Conservation (phyloP, 2,888 invertebrate genomes). For the Latrodectus hesperus region DNA sequence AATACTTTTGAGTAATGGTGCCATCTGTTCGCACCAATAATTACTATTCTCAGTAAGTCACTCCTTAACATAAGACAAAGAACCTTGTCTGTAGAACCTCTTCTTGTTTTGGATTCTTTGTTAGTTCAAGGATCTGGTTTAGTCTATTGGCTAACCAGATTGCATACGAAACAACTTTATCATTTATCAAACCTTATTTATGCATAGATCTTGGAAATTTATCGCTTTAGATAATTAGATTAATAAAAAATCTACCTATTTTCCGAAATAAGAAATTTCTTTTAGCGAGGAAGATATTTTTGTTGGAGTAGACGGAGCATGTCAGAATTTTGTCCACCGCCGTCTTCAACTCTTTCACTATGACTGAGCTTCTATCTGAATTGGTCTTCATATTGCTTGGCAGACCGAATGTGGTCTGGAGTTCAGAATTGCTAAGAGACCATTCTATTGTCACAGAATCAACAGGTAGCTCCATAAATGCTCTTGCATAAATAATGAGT, state of each 20-base stretch:
- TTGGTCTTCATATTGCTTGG: constrained; percentile 52
- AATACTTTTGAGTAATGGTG: too few species aligned
- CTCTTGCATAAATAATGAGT: constrained; percentile 29
- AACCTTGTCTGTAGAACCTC: too few species aligned
- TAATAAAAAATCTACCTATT: constrained; percentile 14
- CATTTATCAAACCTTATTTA: too few species aligned
- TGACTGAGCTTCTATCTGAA: constrained; percentile 33
- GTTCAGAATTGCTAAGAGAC: constrained; percentile 11
- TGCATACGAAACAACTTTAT: too few species aligned
- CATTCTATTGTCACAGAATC: constrained; percentile 36
- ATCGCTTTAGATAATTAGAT: too few species aligned
- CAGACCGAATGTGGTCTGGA: not conserved
- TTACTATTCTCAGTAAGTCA: too few species aligned
- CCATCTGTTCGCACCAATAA: too few species aligned
- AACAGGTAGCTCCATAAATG: constrained; percentile 45
- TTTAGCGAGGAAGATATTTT: constrained; percentile 32
- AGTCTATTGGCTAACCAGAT: too few species aligned
- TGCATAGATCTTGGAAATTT: too few species aligned
- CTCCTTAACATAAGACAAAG: too few species aligned
- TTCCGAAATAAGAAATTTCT: constrained; percentile 44
- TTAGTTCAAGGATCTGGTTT: too few species aligned
- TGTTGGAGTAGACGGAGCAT: constrained; percentile 49
- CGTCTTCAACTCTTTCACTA: constrained; percentile 44
- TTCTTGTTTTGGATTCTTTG: too few species aligned
- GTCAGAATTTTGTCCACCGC: constrained; percentile 19